Conservation (phyloP, 2,797 vertebrate species). For the Triplophysa bombifrons region DNA sequence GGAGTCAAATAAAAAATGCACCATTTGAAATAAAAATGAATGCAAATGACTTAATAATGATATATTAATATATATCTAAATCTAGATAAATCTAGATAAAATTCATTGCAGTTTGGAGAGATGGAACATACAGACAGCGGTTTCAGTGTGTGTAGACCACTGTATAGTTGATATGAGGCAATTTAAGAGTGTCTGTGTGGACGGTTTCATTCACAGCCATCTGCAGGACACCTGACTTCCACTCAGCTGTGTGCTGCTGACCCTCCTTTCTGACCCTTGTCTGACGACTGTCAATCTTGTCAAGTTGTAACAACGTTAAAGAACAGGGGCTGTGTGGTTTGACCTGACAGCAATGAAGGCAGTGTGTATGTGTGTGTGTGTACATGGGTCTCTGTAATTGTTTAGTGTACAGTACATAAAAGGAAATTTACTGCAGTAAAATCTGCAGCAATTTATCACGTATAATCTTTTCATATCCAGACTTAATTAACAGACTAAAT, state of each 20-base stretch:
- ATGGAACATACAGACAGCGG: slow-evolving; percentile 8
- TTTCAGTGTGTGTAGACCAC: slow-evolving; percentile 2
- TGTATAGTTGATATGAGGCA: slow-evolving; percentile 17
- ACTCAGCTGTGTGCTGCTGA: slow-evolving; percentile 41
- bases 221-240: slow-evolving; percentile 41
- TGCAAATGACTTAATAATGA: neutral
- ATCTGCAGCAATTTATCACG: neutral
- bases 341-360: slow-evolving; percentile 41
- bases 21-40: neutral
- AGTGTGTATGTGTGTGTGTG: neutral
- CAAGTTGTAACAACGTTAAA: slow-evolving; percentile 49
- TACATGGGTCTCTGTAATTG: neutral
- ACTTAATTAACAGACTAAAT: neutral
- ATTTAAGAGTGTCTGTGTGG: slow-evolving; percentile 10
- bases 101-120: neutral
- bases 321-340: slow-evolving; percentile 30
- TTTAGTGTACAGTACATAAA: neutral
- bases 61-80: no score
- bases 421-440: no score
- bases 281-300: slow-evolving; percentile 61
- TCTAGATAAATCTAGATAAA: no score
- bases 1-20: no score
- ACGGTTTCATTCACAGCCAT: slow-evolving; percentile 26
- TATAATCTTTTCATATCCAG: slow-evolving; percentile 27
- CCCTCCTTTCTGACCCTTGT: slow-evolving; percentile 52